A percentile compares a stretch with the other conserved stretches of the same genome.
Evolutionary conservation across 2,888 invertebrate species (phyloP).

Genomic region (Drosophila bunnanda): DNA sequence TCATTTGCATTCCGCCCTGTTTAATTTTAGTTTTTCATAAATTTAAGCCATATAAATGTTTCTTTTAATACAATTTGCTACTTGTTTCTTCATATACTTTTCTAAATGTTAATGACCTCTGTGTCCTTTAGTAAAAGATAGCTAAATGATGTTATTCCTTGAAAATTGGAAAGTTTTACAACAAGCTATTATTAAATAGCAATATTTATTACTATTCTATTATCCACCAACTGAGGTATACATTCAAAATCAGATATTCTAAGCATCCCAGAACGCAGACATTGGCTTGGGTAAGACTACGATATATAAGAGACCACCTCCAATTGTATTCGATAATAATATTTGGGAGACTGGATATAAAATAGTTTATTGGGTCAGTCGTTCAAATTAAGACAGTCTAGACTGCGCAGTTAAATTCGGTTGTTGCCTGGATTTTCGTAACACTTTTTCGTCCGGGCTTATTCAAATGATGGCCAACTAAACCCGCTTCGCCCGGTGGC

Average conservation of each 20-base stretch:
- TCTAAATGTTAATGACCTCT: too few relatives aligned
- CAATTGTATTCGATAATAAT: slow-evolving; percentile 13
- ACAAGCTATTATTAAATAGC: too few relatives aligned
- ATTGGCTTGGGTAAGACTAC: neutral
- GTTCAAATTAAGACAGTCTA: slow-evolving; percentile 31
- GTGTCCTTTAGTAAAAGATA: too few relatives aligned
- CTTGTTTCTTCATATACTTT: neutral
- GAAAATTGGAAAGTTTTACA: too few relatives aligned
- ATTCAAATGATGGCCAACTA: slow-evolving; percentile 73
- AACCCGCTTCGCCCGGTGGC: slow-evolving; percentile 34
- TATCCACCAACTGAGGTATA: too few relatives aligned
- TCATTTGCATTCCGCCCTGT: too few relatives aligned
- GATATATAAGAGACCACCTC: slow-evolving; percentile 26
- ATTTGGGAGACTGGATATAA: slow-evolving; percentile 9
- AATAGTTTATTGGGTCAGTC: slow-evolving; percentile 64
- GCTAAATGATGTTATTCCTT: too few relatives aligned
- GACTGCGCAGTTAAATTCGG: slow-evolving; percentile 35
- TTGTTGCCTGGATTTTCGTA: slow-evolving; percentile 55
- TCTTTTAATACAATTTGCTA: too few relatives aligned
- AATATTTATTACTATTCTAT: too few relatives aligned
- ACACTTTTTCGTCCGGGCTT: slow-evolving; percentile 58
- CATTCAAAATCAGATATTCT: neutral
- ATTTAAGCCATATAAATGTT: too few relatives aligned
- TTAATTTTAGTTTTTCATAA: too few relatives aligned
- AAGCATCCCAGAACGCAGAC: neutral